A percentile compares a stretch with the other conserved stretches of the same genome.
Evolutionary conservation across 2,113 vertebrate species (phyloP).

Genomic region (Malurus melanocephalus): DNA sequence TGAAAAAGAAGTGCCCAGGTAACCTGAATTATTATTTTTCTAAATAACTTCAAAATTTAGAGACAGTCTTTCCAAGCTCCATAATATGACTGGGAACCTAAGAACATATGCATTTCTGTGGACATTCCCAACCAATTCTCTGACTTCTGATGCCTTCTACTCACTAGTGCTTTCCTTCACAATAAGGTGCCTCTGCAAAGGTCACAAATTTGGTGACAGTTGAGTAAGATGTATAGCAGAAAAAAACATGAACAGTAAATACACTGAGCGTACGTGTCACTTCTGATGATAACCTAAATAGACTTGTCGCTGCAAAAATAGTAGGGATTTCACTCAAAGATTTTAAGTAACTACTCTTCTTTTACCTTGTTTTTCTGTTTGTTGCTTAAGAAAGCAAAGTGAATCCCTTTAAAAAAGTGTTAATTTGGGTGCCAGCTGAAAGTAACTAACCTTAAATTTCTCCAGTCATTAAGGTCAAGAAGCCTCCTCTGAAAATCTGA

Average conservation of each 20-base stretch:
- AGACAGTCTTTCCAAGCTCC: not conserved
- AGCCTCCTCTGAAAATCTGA: not conserved
- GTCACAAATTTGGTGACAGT: not conserved
- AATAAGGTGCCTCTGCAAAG: not conserved
- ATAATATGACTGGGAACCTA: not conserved
- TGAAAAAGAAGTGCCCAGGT: not conserved
- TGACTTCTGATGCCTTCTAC: not conserved
- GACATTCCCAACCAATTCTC: not conserved
- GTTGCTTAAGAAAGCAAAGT: not conserved
- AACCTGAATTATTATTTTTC: not conserved
- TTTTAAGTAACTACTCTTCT: not conserved
- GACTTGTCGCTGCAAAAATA: not conserved
- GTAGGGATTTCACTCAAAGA: not conserved
- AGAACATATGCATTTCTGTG: fast-evolving
- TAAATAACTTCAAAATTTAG: not conserved
- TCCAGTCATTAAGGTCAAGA: not conserved
- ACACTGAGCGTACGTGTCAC: not conserved
- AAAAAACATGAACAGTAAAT: not conserved
- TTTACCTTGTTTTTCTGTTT: not conserved
- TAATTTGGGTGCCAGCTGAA: not conserved
- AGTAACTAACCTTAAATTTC: not conserved
- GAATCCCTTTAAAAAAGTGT: not conserved
- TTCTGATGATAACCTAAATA: not conserved
- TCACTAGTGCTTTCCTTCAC: not conserved
- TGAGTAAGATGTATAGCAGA: not conserved